Evolutionary conservation across 2,888 invertebrate genomes (phyloP).

Genomic region (Caradrina kadenii): DNA sequence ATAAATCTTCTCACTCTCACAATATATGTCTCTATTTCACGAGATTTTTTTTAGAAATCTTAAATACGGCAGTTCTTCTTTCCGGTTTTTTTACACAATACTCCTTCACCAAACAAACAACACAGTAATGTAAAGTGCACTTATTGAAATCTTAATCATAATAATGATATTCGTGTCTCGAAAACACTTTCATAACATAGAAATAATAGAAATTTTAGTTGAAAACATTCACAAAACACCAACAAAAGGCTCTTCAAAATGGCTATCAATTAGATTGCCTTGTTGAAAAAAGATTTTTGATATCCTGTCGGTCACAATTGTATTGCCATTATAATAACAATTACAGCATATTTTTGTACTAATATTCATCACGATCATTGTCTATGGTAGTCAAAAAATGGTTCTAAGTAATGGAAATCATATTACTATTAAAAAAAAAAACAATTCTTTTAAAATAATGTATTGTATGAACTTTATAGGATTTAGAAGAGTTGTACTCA

Average conservation of each 20-base stretch:
- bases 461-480: too few species aligned
- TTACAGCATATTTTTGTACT: slow-evolving; percentile 66
- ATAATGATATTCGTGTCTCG: slow-evolving; percentile 63
- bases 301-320: slow-evolving; percentile 86
- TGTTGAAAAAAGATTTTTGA: slow-evolving; percentile 86
- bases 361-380: slow-evolving; percentile 65
- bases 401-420: too few species aligned
- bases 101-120: slow-evolving; percentile 83
- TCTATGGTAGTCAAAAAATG: slow-evolving; percentile 70
- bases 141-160: slow-evolving; percentile 65
- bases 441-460: too few species aligned
- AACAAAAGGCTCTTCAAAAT: slow-evolving; percentile 91
- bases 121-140: slow-evolving; percentile 70
- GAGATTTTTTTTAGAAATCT: slow-evolving; percentile 73
- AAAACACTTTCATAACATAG: slow-evolving; percentile 72
- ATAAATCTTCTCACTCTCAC: slow-evolving; percentile 66
- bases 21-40: slow-evolving; percentile 64
- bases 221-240: slow-evolving; percentile 91
- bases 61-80: slow-evolving; percentile 83
- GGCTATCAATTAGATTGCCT: slow-evolving; percentile 90
- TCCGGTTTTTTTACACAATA: slow-evolving; percentile 86
- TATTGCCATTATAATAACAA: slow-evolving; percentile 86
- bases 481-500: too few species aligned
- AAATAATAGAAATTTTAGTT: slow-evolving; percentile 82
- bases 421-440: too few species aligned